Base-by-base conservation (phyloP, 2,888 invertebrate genomes). In the Masnerella sp. region DNA sequence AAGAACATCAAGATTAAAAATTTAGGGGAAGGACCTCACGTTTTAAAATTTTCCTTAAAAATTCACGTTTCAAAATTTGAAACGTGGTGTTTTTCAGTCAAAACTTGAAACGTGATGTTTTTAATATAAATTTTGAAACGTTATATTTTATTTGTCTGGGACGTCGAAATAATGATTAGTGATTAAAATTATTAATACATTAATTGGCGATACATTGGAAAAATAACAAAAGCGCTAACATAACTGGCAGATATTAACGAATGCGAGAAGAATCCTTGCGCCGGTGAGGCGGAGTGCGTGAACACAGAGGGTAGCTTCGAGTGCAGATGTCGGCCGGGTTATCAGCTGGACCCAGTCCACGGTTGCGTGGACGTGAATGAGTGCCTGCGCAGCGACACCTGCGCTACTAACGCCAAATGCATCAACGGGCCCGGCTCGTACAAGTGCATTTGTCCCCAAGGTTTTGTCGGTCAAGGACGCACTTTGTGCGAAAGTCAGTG, bases 381-480 rank as follows among this genome's bases (percentile, higher is more conserved):
- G 87, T 94, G 94, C 87, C 90, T 90, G 69, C 88, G 89, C 78
- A 84, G 89, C 76, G 90, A 90, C 81, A 89, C 91, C 83, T 95
- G 95, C 85, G 94, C 94, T 75, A 89, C 90, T 81, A 93, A 94
- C 88, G 93, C 95, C 77, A 92, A 92, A 88, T 95, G 95, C 89
- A 91, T 92, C 88, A 95, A 95, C 88, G 91, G 92, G 54, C 92
- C 92, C n/a, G 95, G 95, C 80, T 92, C 93, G 62, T 94, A 91
- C 89, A 92, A 92, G 84, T 94, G 94, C 88, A 89, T 92, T 76
- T 94, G 94, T 85, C 93, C 93, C 22, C 90, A 90, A 80, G 94
- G 94, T 77, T 94, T 93, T 89, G 90, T 90, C 79, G 94, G 94
- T 83, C 92, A 93, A 87, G 93, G 94, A 81, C 90, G 92, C 84